These are phyloP conservation scores for Trogon surrucura DNA, from an alignment of 2,113 vertebrate genomes.

Conservation along the genomic window DNA sequence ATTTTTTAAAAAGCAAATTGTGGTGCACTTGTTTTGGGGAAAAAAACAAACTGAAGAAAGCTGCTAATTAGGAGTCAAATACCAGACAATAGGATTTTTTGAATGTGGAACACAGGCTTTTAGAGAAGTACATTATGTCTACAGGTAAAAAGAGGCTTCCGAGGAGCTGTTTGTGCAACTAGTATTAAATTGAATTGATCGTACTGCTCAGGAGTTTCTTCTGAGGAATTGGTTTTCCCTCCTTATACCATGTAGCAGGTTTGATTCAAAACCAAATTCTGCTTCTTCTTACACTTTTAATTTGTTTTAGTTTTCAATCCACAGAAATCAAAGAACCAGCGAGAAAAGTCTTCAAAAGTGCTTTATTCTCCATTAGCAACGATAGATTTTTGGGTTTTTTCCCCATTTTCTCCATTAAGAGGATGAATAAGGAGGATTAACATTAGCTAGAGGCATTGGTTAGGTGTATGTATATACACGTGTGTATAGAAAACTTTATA, in stretches of 20 bases:
- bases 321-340: conserved; percentile 28
- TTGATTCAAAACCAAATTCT: conserved; percentile 28
- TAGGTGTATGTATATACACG: not conserved
- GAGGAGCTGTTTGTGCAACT: not conserved
- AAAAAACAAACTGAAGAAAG: not conserved
- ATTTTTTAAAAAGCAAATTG: conserved; percentile 29
- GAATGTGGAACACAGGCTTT: not conserved
- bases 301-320: not conserved
- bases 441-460: not conserved
- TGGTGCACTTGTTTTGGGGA: conserved; percentile 41
- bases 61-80: not conserved
- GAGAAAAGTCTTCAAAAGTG: conserved; percentile 28
- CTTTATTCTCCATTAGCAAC: conserved; percentile 34
- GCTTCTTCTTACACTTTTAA: conserved; percentile 37
- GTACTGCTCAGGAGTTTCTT: not conserved
- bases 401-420: not conserved
- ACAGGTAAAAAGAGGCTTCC: not conserved
- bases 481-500: not conserved
- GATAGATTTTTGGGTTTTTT: not conserved
- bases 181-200: not conserved
- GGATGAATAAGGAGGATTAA: conserved; percentile 19
- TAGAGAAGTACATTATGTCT: not conserved
- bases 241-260: not conserved
- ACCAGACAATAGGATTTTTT: not conserved
- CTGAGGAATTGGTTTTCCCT: conserved; percentile 33